Evolutionary conservation across 2,888 invertebrate genomes (phyloP), one percentile per base, ranked within the genome.

Genomic region (Julus scanicus): DNA sequence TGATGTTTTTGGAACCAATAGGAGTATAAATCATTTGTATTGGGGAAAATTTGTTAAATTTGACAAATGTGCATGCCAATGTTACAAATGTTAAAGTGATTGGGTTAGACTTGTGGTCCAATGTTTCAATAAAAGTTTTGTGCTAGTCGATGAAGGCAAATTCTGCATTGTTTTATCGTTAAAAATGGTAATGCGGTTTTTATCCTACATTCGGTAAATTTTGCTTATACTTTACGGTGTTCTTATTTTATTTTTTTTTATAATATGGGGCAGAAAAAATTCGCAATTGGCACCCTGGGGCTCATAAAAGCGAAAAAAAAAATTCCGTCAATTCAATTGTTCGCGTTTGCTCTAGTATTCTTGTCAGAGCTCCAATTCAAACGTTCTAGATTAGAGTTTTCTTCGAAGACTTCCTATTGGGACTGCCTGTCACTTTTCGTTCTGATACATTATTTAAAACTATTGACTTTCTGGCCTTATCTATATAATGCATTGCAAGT

Each of bases 381-480:
- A 71, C 71, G 71, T n/a, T 29, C 71, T n/a, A 29, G 29, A 11
- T 29, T 29, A 71, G 29, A 53, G 49, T 49, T n/a, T 71, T 63
- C n/a, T n/a, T 63, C n/a, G 29, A 29, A 71, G 71, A 9, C 20
- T 20, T 20, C 13, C 71, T 71, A 29, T 71, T 29, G 29, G 29
- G 71, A 29, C n/a, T 71, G 29, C 71, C 9, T 29, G 71, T 71
- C 71, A 29, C 71, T 71, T 29, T 29, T 71, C 71, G 20, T 11
- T 37, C 71, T 71, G 20, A 71, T 71, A 37, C 29, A 71, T 71
- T 71, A 71, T 29, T 71, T 71, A 71, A 71, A 71, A 71, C 71
- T 71, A 71, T 71, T 71, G 71, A 11, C 71, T 1, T 71, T 29
- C 71, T 71, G 71, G 11, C 29, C 71, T 11, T 8, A 71, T 29